Conservation (phyloP, 2,888 invertebrate genomes). For the Agrotis ipsilon region DNA sequence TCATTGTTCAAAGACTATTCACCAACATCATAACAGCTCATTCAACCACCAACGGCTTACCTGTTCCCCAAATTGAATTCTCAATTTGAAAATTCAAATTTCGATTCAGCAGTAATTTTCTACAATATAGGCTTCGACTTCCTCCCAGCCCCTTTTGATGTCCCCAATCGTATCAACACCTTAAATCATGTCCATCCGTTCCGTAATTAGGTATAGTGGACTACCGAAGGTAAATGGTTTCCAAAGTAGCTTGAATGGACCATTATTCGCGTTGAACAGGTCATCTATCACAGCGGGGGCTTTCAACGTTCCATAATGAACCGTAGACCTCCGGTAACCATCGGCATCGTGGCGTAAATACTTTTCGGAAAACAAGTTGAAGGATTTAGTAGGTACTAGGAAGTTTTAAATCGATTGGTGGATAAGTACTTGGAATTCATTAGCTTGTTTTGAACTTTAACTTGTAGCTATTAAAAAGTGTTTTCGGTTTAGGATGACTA, state of each 20-base stretch:
- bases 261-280: slow-evolving; percentile 84
- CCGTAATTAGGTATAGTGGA: slow-evolving; percentile 65
- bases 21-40: slow-evolving; percentile 3
- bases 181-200: slow-evolving; percentile 55
- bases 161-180: slow-evolving; percentile 39
- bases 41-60: slow-evolving; percentile 6
- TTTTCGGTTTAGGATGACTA: slow-evolving; percentile 10
- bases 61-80: slow-evolving; percentile 16
- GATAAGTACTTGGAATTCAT: slow-evolving; percentile 34
- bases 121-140: slow-evolving; percentile 10
- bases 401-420: slow-evolving; percentile 26
- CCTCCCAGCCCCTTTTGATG: slow-evolving; percentile 33
- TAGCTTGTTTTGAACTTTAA: slow-evolving; percentile 27
- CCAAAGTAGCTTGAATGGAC: slow-evolving; percentile 76
- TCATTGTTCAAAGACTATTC: slow-evolving; percentile 1
- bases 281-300: slow-evolving; percentile 82
- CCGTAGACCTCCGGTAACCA: slow-evolving; percentile 67
- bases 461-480: neutral
- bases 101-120: slow-evolving; percentile 18
- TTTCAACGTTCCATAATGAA: slow-evolving; percentile 81
- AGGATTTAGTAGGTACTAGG: slow-evolving; percentile 17
- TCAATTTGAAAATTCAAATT: slow-evolving; percentile 25
- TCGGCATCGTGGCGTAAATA: slow-evolving; percentile 60
- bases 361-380: slow-evolving; percentile 52
- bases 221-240: slow-evolving; percentile 65